A percentile compares a stretch with the other conserved stretches of the same genome.
Conservation (phyloP, 2,797 vertebrate genomes). For the Falco peregrinus region DNA sequence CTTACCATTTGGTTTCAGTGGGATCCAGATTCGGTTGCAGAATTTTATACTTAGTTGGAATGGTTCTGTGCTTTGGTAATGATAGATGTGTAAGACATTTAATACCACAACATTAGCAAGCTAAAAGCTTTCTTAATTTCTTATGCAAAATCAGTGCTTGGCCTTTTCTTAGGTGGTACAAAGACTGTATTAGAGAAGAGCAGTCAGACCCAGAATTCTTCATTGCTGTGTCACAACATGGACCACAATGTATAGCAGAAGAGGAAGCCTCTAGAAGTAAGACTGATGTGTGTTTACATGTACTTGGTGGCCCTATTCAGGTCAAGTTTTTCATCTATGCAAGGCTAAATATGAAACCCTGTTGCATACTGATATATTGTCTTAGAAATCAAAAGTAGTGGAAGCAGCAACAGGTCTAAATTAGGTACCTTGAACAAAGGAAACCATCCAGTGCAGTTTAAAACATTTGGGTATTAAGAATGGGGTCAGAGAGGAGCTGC, state of each 20-base stretch:
- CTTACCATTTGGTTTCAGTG: background rate
- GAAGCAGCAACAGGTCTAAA: background rate
- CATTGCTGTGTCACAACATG: background rate
- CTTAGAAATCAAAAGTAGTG: background rate
- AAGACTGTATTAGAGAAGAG: background rate
- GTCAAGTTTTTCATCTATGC: background rate
- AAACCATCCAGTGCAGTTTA: background rate
- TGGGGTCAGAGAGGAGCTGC: background rate
- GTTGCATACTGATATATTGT: background rate
- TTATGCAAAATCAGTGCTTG: background rate
- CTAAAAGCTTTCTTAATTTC: background rate
- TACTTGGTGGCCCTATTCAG: background rate
- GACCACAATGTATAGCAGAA: background rate
- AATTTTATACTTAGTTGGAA: background rate
- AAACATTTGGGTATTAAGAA: background rate
- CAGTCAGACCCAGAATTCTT: background rate
- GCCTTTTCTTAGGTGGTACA: background rate
- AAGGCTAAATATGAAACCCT: background rate
- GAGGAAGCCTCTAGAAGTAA: background rate
- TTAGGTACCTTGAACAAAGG: background rate
- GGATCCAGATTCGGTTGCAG: background rate
- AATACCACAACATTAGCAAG: background rate
- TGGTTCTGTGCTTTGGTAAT: background rate
- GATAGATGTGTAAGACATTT: background rate
- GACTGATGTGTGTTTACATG: background rate